Percentiles rank a stretch among this genome's conserved stretches.
Evolutionary conservation across 2,113 vertebrate genomes (phyloP).

Genomic region (Lycocorax pyrrhopterus): DNA sequence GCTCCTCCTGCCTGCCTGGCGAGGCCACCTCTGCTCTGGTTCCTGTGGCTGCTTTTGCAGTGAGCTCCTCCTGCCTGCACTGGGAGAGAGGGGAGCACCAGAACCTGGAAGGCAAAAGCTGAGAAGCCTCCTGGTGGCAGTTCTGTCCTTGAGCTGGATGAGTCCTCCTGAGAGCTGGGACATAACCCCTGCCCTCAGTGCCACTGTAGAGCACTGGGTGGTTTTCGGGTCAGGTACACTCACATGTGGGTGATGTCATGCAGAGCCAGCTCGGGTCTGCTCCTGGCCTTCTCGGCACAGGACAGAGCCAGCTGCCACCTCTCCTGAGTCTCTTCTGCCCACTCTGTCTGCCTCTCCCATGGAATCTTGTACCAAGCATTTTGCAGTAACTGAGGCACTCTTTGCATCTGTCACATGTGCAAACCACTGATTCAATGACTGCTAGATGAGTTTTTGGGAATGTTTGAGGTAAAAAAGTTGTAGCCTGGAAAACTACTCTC

Average conservation of each 20-base stretch:
- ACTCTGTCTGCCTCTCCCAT: accelerated
- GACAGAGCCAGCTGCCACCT: neutral
- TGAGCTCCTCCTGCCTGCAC: neutral
- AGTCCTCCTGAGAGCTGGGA: neutral
- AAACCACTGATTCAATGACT: neutral
- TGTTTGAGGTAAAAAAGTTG: no score
- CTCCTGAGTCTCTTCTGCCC: neutral
- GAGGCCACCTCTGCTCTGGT: neutral
- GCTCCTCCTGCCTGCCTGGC: accelerated
- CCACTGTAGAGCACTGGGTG: accelerated
- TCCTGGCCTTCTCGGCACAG: accelerated
- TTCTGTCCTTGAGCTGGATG: neutral
- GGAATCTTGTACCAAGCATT: neutral
- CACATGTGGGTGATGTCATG: accelerated
- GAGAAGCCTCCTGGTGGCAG: neutral
- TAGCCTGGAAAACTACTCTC: neutral
- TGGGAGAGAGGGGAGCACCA: no score
- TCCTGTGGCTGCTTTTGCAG: accelerated
- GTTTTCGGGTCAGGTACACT: neutral
- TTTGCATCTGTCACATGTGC: neutral
- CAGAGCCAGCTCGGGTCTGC: neutral
- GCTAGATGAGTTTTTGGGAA: neutral
- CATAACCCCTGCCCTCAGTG: neutral
- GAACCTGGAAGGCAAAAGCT: neutral
- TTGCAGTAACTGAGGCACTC: neutral